A percentile compares a stretch with the other conserved stretches of the same genome.
These are phyloP conservation scores for Ailuropoda melanoleuca DNA, from an alignment of 2,113 vertebrate genomes.

Conservation along the genomic window DNA sequence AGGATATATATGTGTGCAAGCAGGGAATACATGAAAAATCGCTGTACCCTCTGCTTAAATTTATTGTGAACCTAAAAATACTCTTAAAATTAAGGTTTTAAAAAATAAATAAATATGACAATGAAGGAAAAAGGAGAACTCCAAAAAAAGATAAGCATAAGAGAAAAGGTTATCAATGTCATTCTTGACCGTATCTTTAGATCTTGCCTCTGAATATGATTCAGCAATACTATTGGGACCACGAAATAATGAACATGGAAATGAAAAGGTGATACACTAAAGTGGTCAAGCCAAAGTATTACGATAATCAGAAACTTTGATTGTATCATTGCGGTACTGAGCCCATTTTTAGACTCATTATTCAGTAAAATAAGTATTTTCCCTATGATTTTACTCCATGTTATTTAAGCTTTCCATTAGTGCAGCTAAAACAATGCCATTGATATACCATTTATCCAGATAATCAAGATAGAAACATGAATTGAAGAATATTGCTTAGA, in stretches of 20 bases:
- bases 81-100: neutral
- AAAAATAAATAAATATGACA: neutral
- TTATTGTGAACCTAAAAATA: neutral
- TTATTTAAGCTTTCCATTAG: neutral
- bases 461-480: neutral
- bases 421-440: neutral
- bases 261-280: neutral
- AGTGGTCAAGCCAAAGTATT: neutral
- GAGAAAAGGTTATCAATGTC: neutral
- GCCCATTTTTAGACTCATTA: neutral
- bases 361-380: neutral
- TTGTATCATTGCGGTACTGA: neutral
- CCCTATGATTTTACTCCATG: neutral
- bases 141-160: neutral
- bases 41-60: neutral
- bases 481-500: neutral
- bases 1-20: neutral
- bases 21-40: neutral
- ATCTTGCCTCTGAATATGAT: neutral
- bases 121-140: neutral
- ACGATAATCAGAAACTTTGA: neutral
- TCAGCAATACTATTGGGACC: neutral
- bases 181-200: neutral
- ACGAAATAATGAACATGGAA: neutral
- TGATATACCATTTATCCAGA: neutral